Percentiles rank a stretch among this genome's conserved stretches.
These are phyloP conservation scores for Brenthis daphne DNA, from an alignment of 2,888 invertebrate genomes.

Conservation along the genomic window DNA sequence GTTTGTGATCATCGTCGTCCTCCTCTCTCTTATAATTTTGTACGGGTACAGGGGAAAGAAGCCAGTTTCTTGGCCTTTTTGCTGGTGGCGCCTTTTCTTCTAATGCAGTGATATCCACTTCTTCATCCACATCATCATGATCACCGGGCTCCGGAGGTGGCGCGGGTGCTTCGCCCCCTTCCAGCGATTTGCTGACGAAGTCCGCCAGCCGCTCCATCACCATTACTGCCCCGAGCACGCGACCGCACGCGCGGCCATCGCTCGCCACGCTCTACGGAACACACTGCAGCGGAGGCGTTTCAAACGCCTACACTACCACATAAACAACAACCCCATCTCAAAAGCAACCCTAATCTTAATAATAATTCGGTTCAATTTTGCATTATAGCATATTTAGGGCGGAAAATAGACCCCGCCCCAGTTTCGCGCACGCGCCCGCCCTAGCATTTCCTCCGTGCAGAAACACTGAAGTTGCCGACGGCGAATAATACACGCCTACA, in stretches of 20 bases:
- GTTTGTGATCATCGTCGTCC: constrained; percentile 72
- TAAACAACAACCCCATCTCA: constrained; percentile 34
- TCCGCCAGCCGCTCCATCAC: constrained; percentile 94
- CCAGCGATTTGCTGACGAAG: constrained; percentile 94
- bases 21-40: constrained; percentile 70
- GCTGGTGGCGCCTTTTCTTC: constrained; percentile 69
- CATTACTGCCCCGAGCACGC: constrained; percentile 75
- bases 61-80: constrained; percentile 74
- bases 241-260: constrained; percentile 69
- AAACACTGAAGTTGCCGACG: constrained; percentile 52
- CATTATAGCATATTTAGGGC: constrained; percentile 48
- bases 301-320: constrained; percentile 62
- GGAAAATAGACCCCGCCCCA: constrained; percentile 65
- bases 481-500: constrained; percentile 76
- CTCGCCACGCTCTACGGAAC: constrained; percentile 66
- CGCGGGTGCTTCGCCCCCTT: constrained; percentile 81
- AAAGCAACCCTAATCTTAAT: constrained; percentile 33
- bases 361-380: constrained; percentile 42
- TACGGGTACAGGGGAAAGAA: constrained; percentile 69
- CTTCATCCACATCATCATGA: constrained; percentile 66
- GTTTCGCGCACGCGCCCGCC: constrained; percentile 71
- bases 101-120: constrained; percentile 76
- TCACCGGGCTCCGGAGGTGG: constrained; percentile 77
- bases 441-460: constrained; percentile 41
- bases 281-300: constrained; percentile 61